These are phyloP conservation scores for Candidula unifasciata DNA, from an alignment of 2,888 invertebrate genomes.

Conservation along the genomic window DNA sequence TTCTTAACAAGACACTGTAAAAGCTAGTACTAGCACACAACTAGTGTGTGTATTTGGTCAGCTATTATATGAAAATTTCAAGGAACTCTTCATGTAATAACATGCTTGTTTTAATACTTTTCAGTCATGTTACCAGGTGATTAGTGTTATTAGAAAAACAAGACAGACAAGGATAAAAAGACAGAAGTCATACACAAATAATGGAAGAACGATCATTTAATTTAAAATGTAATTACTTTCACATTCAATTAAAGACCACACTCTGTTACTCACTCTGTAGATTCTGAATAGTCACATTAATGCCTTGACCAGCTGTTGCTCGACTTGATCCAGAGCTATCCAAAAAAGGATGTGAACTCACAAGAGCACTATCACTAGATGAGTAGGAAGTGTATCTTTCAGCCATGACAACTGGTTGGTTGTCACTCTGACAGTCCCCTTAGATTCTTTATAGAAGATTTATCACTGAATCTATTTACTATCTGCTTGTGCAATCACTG, in stretches of 20 bases:
- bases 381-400: conserved; percentile 32
- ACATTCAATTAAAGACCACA: background rate
- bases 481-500: background rate
- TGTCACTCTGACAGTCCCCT: background rate
- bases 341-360: background rate
- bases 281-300: conserved; percentile 54
- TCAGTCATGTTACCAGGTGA: too few species aligned
- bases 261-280: conserved; percentile 49
- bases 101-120: too few species aligned
- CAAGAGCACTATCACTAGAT: conserved; percentile 29
- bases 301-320: conserved; percentile 43
- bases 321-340: conserved; percentile 19
- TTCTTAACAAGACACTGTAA: too few species aligned
- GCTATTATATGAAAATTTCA: too few species aligned
- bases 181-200: too few species aligned
- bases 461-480: background rate
- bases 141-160: too few species aligned
- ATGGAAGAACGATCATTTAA: too few species aligned
- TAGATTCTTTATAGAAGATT: background rate
- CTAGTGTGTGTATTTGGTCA: too few species aligned
- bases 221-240: too few species aligned
- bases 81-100: too few species aligned
- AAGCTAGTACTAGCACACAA: too few species aligned
- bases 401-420: conserved; percentile 13
- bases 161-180: too few species aligned